Evolutionary conservation across 2,888 invertebrate genomes (phyloP), one percentile per base, ranked within the genome.

Genomic region (Hipparchia semele): DNA sequence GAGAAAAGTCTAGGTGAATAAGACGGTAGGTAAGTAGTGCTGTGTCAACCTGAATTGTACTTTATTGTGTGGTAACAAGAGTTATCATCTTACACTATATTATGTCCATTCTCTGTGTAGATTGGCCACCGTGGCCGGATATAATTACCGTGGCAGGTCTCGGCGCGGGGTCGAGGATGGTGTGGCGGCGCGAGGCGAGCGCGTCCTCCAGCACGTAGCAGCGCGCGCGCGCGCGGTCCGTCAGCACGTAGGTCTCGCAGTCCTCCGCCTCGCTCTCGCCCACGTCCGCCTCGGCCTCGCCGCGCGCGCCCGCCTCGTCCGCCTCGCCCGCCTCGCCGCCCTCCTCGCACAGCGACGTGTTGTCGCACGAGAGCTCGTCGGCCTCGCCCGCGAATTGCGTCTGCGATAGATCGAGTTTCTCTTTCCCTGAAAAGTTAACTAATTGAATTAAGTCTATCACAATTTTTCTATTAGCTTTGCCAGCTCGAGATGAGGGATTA

Each of bases 241-340:
- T 92, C 78, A 94, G 86, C 74, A 94, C 92, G 88, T 90, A 94
- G 59, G 93, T 93, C 79, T 91, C 90, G 58, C 73, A 68, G 45
- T 73, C 74, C 45, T 64, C 81, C 71, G 75, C 77, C 70, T 78
- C 79, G 61, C 70, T 80, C 54, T 67, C 78, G 68, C 58, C 81
- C 53, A 77, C 79, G 70, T 83, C 77, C 66, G 53, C 75, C 65
- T 78, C 81, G 65, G 74, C 79, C 70, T 77, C 79, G 65, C 72
- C 79, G 56, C 72, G 78, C 70, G 75, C 73, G 54, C 73, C 80
- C 73, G 74, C 79, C 67, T 75, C 77, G 67, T 72, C 82, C 51
- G 79, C 82, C 13, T 83, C 82, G 73, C 83, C 82, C 49, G 79
- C 82, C n/a, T 83, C 82, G 73, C 83, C 87, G 80, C 89, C 82